phyloP scores from a whole-genome alignment of 2,113 vertebrate genomes.

The Crocuta crocuta region DNA sequence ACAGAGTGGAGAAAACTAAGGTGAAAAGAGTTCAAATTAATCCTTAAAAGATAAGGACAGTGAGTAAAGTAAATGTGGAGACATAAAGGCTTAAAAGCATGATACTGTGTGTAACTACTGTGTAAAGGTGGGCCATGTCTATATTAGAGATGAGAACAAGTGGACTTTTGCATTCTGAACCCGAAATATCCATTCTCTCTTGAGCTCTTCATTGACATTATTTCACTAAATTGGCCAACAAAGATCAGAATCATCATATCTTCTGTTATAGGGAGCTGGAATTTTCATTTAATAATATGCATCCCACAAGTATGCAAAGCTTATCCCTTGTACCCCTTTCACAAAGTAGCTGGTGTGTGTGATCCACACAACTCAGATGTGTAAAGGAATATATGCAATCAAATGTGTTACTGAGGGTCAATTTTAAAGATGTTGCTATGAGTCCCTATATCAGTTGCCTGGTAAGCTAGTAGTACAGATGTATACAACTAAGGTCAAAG shows the following conservation, averaged over 20 bases:
- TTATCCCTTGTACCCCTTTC: not conserved
- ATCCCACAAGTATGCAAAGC: not conserved
- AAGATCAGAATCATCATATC: not conserved
- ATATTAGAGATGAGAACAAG: not conserved
- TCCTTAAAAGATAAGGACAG: not conserved
- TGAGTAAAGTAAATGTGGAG: not conserved
- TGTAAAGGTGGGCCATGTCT: not conserved
- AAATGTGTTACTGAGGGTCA: not conserved
- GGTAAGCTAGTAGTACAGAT: not conserved
- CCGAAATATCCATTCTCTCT: not conserved
- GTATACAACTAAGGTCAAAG: not conserved
- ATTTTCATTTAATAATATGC: not conserved
- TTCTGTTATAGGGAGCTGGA: not conserved
- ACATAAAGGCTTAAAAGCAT: not conserved
- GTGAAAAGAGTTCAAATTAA: not conserved
- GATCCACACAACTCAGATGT: not conserved
- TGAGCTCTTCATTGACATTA: not conserved
- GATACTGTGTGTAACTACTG: not conserved
- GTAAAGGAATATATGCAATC: not conserved
- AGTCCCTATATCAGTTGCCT: not conserved
- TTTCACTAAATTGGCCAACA: not conserved
- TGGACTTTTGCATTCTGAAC: not conserved
- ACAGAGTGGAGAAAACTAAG: not conserved
- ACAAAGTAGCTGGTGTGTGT: not conserved
- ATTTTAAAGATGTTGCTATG: not conserved